Evolutionary conservation across 2,113 vertebrate genomes (phyloP).

Genomic region (Todiramphus saurophagus): DNA sequence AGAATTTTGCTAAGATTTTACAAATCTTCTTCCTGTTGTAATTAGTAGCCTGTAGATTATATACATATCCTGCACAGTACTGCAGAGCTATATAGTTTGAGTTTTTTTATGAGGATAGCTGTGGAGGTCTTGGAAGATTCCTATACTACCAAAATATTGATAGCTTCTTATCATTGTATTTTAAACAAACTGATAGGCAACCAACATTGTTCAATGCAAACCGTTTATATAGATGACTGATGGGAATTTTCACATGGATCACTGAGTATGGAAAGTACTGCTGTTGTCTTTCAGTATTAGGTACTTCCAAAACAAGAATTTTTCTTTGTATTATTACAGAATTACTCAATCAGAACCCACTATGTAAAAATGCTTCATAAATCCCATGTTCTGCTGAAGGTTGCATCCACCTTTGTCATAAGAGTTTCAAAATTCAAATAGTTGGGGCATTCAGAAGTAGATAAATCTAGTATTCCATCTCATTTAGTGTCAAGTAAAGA

Average conservation of each 20-base stretch:
- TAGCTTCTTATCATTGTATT: neutral
- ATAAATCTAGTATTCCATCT: neutral
- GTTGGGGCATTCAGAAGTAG: accelerated
- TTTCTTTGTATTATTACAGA: neutral
- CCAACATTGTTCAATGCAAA: neutral
- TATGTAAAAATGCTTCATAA: neutral
- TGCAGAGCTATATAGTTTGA: neutral
- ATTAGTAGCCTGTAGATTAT: neutral
- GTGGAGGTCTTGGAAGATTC: neutral
- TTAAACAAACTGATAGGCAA: neutral
- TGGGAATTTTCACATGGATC: neutral
- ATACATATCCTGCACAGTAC: neutral
- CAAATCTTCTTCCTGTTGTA: neutral
- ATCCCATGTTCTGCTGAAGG: neutral
- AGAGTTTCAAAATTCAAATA: neutral
- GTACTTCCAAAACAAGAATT: neutral
- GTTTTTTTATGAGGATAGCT: neutral
- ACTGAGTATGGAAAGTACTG: neutral
- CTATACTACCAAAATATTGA: neutral
- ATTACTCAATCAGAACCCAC: neutral
- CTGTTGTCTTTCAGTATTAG: neutral
- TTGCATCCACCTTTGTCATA: neutral
- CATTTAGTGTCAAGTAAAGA: neutral
- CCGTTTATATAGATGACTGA: neutral
- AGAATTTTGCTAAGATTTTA: neutral